Evolutionary conservation across 1,140 invertebrate species (phyloP), one percentile per base, ranked within the genome.

Genomic region (Bombus turneri): DNA sequence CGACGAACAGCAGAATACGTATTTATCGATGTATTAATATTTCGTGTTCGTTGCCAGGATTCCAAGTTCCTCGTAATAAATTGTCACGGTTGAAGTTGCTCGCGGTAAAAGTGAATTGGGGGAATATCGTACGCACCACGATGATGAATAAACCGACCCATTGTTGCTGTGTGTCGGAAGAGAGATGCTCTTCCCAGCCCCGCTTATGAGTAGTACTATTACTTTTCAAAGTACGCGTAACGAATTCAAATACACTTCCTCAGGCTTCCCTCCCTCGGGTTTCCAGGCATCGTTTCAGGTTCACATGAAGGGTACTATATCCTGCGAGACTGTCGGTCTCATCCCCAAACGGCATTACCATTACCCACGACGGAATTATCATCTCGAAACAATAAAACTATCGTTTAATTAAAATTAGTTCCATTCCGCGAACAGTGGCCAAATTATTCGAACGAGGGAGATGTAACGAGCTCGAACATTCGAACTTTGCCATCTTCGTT

Each of bases 211-310:
- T 15, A 28, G 22, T 79, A 76, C 47, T 79, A 79, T 79, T 80
- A 80, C 78, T 80, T 80, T 69, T 80, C 78, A 80, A 80, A 80
- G 64, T 53, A n/a, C 78, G 64, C 78, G 78, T 80, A 80, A 80
- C 78, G 64, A 80, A 80, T 80, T 69, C 64, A 31, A 80, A 80
- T 53, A 69, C n/a, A n/a, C 62, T 68, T 68, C 41, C 62, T 37
- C n/a, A 3, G 39, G n/a, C 41, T 41, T 64, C 13, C 64, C 43
- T 69, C 31, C 41, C n/a, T 31, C n/a, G 15, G 2, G 18, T 62
- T 62, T 77, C 34, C 74, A 72, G n/a, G 8, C 37, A 25, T 28
- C 22, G 64, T 37, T 64, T n/a, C 75, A 43, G 15, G 78, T 80
- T 80, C 78, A 69, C 78, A 80, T 53, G 78, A n/a, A 28, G 78